Evolutionary conservation across 2,888 invertebrate species (phyloP).

Genomic region (Oithona nana): DNA sequence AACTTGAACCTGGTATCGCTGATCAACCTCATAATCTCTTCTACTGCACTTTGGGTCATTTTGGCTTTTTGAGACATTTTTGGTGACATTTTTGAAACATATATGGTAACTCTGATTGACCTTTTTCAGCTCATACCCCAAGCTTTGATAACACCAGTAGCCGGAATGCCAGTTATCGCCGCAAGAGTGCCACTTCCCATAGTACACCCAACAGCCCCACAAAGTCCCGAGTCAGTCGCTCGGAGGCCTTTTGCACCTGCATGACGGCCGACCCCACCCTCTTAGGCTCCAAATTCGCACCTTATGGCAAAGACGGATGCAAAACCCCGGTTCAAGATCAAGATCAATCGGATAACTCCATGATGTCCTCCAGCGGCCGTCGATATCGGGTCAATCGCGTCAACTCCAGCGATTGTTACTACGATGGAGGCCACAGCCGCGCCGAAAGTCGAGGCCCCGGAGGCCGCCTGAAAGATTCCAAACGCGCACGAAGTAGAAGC

Average conservation of each 20-base stretch:
- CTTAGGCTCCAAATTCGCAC: neutral
- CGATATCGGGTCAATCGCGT: neutral
- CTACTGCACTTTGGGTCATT: no score
- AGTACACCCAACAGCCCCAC: conserved; percentile 12
- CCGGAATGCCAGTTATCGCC: neutral
- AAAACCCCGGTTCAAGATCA: neutral
- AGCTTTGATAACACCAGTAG: neutral
- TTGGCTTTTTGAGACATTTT: no score
- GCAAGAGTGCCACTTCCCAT: conserved; percentile 2
- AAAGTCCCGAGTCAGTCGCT: neutral
- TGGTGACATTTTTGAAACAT: no score
- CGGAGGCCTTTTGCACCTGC: conserved; percentile 56
- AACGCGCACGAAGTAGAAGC: conserved; percentile 61
- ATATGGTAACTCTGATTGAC: no score
- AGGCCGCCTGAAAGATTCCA: neutral
- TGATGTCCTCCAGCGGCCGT: neutral
- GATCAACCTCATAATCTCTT: no score
- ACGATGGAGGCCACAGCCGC: neutral
- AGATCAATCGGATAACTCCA: neutral
- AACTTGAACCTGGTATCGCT: no score
- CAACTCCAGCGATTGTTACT: neutral
- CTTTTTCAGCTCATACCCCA: neutral
- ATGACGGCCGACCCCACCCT: conserved; percentile 59
- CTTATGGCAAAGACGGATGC: neutral
- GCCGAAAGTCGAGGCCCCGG: neutral